Evolutionary conservation across 2,113 vertebrate genomes (phyloP), one percentile per base, ranked within the genome.

Genomic region (Nycticryphes semicollaris): DNA sequence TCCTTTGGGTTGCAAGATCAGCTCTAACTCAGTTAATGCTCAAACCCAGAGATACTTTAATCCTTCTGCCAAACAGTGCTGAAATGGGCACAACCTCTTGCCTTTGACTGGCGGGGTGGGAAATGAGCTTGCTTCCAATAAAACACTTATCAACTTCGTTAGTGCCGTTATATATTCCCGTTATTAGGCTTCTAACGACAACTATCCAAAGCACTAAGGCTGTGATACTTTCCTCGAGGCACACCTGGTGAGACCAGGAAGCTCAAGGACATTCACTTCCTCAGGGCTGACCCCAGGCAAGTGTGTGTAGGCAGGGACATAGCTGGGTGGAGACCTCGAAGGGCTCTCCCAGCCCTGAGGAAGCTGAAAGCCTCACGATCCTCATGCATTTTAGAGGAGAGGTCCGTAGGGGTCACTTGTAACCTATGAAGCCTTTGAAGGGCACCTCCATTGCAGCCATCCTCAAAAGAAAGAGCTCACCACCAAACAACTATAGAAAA

Each of bases 111-210:
- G 39, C 9, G 39, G 39, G 4, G 16, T 90, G 70, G 20, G 27
- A 85, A 85, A 95, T 6, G 37, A 94, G 24, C 28, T 53, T 48
- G 48, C 67, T 78, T 72, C 66, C 9, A 14, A 56, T 45, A 92
- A 85, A 96, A 73, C 19, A 60, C 62, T 21, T 56, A 51, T 3
- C 1, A 1, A 50, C 22, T 50, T 80, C 37, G 35, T 7, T 8
- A 57, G 45, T 30, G 64, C 31, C 0, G 0, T 53, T 74, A 43
- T 6, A 43, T 1, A 0, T 53, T 8, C 53, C 48, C 5, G 0
- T 68, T 68, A 69, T 45, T 66, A 75, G 9, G 33, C 33, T 83
- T 79, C 59, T 39, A 77, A 1, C 1, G 2, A 64, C 8, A 37
- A 80, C 39, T 24, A 35, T 5, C 5, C 10, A 81, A 68, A 64